A percentile compares a stretch with the other conserved stretches of the same genome.
Conservation (phyloP, 1,140 invertebrate genomes). For the Drosophila tsacasi region DNA sequence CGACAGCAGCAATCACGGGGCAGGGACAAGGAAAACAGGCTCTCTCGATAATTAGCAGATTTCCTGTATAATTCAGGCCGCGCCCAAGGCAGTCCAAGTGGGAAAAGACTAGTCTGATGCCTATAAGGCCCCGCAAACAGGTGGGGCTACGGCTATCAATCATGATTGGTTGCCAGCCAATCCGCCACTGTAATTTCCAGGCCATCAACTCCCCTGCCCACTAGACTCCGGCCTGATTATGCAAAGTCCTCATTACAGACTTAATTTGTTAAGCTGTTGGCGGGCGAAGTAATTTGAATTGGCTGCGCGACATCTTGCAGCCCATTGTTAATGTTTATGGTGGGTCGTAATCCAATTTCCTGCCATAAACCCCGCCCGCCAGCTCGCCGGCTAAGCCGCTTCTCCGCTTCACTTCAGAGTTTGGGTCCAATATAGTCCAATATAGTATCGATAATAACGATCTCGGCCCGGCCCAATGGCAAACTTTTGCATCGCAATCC, state of each 20-base stretch:
- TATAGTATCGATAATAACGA: slow-evolving; percentile 19
- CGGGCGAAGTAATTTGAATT: slow-evolving; percentile 64
- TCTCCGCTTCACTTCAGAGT: slow-evolving; percentile 38
- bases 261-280: slow-evolving; percentile 52
- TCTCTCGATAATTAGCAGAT: slow-evolving; percentile 74
- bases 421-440: neutral
- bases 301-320: slow-evolving; percentile 36
- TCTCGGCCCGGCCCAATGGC: slow-evolving; percentile 13
- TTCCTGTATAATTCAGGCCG: slow-evolving; percentile 71
- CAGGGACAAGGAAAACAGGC: slow-evolving; percentile 25
- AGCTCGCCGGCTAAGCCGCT: neutral
- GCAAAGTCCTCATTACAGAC: slow-evolving; percentile 51
- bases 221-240: slow-evolving; percentile 38
- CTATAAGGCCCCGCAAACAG: slow-evolving; percentile 6
- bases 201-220: slow-evolving; percentile 33
- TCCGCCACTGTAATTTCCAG: slow-evolving; percentile 16
- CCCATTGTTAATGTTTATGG: slow-evolving; percentile 56
- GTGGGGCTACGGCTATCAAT: slow-evolving; percentile 35
- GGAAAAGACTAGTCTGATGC: slow-evolving; percentile 28
- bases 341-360: slow-evolving; percentile 55
- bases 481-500: slow-evolving; percentile 27
- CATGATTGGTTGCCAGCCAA: slow-evolving; percentile 53
- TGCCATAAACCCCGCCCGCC: slow-evolving; percentile 41
- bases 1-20: slow-evolving; percentile 42
- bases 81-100: slow-evolving; percentile 2